Percentiles rank a stretch among this genome's conserved stretches.
phyloP scores from a whole-genome alignment of 2,888 invertebrate species.

The Koerneria pararmatus region DNA sequence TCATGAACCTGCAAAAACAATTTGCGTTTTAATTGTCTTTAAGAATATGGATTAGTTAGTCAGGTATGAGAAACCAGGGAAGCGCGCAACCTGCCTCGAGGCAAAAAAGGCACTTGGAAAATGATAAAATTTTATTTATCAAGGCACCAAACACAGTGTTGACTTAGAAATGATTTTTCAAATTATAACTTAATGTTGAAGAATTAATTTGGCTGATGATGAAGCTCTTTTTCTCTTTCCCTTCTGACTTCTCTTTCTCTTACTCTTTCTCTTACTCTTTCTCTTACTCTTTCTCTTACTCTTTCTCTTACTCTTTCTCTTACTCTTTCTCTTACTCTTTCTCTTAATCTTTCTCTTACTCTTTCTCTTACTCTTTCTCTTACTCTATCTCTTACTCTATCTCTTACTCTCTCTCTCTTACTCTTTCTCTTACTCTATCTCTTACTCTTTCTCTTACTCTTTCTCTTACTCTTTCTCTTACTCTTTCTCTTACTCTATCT shows the following conservation, averaged over 20 bases:
- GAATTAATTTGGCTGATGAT: background rate
- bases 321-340: background rate
- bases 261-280: background rate
- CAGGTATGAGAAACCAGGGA: no score
- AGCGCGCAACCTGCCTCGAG: background rate
- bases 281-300: constrained; percentile 1
- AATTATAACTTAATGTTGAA: no score
- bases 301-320: background rate
- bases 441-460: background rate
- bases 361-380: constrained; percentile 1
- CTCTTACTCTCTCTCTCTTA: background rate
- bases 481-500: no score
- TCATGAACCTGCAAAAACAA: no score
- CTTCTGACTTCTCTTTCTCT: constrained; percentile 5
- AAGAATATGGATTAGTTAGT: no score
- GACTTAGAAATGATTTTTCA: no score
- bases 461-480: no score
- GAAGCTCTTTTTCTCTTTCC: background rate
- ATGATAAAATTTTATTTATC: no score
- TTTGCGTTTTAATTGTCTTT: no score
- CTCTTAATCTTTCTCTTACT: background rate
- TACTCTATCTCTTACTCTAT: background rate
- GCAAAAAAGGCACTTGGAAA: no score
- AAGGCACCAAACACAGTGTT: no score
- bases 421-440: constrained; percentile 8